Percentiles rank a stretch among this genome's conserved stretches.
phyloP scores from a whole-genome alignment of 2,797 vertebrate species.

The Lophura swinhoii region DNA sequence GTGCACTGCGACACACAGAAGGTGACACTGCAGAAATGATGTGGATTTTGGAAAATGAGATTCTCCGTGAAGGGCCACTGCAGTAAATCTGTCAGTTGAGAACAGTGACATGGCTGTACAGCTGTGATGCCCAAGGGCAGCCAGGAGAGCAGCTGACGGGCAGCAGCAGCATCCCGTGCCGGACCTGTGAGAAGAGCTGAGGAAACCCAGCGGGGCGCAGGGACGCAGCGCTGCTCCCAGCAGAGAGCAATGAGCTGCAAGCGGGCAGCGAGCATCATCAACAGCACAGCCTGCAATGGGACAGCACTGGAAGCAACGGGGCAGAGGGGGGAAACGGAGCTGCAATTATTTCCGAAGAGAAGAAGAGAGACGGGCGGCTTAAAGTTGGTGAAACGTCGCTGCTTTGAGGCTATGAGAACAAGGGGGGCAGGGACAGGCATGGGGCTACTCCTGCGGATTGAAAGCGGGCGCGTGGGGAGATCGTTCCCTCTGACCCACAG shows the following conservation, averaged over 20 bases:
- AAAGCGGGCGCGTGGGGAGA: background rate
- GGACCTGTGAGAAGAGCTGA: background rate
- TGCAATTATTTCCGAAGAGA: rapidly evolving
- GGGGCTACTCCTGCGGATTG: rapidly evolving
- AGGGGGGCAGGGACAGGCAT: background rate
- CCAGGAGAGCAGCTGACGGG: background rate
- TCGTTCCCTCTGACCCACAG: background rate
- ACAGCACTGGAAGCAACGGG: background rate
- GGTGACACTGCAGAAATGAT: rapidly evolving
- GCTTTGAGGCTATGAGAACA: background rate
- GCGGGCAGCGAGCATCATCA: background rate
- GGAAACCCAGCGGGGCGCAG: background rate
- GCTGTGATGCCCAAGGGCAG: background rate
- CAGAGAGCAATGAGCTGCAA: background rate
- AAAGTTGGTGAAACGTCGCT: background rate
- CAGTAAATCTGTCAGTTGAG: background rate
- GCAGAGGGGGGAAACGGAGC: background rate
- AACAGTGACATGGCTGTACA: background rate
- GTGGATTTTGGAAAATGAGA: background rate
- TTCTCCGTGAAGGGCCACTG: background rate
- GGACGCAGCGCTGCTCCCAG: background rate
- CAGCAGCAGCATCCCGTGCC: background rate
- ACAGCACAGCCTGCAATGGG: rapidly evolving
- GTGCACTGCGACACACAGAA: background rate
- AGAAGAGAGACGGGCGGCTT: background rate